Conservation (phyloP, 2,797 vertebrate species). For the Sebastes vulpes region DNA sequence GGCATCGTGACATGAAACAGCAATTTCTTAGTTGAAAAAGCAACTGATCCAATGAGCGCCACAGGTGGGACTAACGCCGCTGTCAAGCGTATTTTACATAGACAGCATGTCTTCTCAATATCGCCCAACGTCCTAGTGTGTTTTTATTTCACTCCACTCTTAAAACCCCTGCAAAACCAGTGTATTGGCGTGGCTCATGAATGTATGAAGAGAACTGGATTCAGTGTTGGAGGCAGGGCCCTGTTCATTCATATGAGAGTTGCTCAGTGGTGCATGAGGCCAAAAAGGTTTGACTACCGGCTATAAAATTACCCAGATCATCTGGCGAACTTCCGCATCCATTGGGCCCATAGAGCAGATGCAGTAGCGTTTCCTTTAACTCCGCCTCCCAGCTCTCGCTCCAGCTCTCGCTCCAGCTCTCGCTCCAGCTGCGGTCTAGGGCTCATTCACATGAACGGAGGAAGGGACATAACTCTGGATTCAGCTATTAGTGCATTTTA, state of each 20-base stretch:
- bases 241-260: not conserved
- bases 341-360: not conserved
- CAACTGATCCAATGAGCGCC: not conserved
- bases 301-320: not conserved
- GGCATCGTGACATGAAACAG: not conserved
- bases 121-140: too few species aligned
- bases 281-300: not conserved
- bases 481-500: too few species aligned
- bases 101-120: not conserved
- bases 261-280: not conserved
- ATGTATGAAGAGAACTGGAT: not conserved
- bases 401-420: too few species aligned
- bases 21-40: not conserved
- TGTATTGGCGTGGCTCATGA: too few species aligned
- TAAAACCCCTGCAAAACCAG: too few species aligned
- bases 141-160: too few species aligned
- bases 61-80: not conserved
- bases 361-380: not conserved
- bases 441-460: too few species aligned
- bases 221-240: not conserved
- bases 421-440: too few species aligned
- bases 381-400: not conserved
- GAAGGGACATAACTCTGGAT: too few species aligned
- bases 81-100: not conserved
- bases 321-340: not conserved